phyloP scores from a whole-genome alignment of 2,888 invertebrate genomes.

The Chrysodeixis includens region DNA sequence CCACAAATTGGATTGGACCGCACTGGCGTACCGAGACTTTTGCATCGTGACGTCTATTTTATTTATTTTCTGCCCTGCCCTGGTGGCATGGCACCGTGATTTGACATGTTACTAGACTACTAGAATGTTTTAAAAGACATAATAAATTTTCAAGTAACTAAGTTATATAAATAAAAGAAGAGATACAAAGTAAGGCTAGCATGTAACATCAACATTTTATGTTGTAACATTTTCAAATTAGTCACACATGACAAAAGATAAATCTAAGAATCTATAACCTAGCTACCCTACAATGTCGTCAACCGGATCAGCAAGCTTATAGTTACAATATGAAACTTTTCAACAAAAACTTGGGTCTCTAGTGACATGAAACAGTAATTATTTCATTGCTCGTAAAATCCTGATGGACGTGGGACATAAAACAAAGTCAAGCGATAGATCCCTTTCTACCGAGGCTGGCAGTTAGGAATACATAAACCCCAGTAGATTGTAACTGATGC shows the following conservation, averaged over 20 bases:
- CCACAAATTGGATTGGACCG: constrained; percentile 80
- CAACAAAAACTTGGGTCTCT: constrained; percentile 12
- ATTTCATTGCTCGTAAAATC: constrained; percentile 44
- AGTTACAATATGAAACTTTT: not conserved
- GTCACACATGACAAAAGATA: too few species aligned
- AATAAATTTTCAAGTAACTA: too few species aligned
- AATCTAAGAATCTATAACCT: too few species aligned
- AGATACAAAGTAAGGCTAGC: too few species aligned
- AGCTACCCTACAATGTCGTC: too few species aligned
- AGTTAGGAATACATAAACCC: constrained; percentile 35
- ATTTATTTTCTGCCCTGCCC: constrained; percentile 59
- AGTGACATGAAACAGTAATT: constrained; percentile 29
- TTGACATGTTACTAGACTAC: constrained; percentile 37
- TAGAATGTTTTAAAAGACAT: not conserved
- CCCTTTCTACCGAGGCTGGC: constrained; percentile 28
- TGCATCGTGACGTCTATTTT: constrained; percentile 67
- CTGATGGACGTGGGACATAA: constrained; percentile 34
- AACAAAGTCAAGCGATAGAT: constrained; percentile 42
- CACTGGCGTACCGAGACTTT: constrained; percentile 67
- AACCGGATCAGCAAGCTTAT: too few species aligned
- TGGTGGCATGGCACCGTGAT: constrained; percentile 32
- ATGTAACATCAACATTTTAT: too few species aligned
- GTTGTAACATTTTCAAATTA: too few species aligned
- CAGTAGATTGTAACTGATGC: constrained; percentile 44
- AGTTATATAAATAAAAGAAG: too few species aligned